Base-by-base conservation (phyloP, 35 echinoderm and acorn worm genomes). In the Chiridota heheva region DNA sequence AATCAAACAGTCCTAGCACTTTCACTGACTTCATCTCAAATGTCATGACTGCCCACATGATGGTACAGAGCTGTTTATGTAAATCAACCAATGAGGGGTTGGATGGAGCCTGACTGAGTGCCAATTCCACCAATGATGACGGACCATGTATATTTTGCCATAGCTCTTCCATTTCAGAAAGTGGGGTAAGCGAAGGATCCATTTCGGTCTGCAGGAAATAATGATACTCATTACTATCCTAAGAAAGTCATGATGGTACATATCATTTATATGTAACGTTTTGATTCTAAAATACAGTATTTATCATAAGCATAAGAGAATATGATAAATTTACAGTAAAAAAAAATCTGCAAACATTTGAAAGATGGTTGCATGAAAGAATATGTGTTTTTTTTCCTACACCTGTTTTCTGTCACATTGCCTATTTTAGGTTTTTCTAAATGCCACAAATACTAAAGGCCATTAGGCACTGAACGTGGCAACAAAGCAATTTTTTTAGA, bases 81-180 rank as follows among this genome's bases (percentile, higher is more conserved):
- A 98, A 32, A 44, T 88, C 84, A 6, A 98, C 95, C 73, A 98
- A 48, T 60, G 69, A 48, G 59, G 91, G 85, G 46, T 92, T 91
- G 22, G 80, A 72, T 44, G 80, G 80, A 34, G 89, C 64, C 56
- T 91, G 95, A 66, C 82, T 85, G 58, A 88, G 66, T 12, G 95
- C 95, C 36, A 98, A 67, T 44, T 89, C 89, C 36, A 87, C 85
- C 60, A 98, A 53, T 36, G 95, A 86, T 39, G 95, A 80, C 4
- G 95, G 89, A 44, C 95, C 95, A 40, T 91, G 85, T 28, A 92
- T 86, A 37, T 60, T 73, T 48, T 98, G 95, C 95, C 93, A 98
- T 1, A 83, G 70, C 42, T 98, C 95, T 36, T 98, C 95, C 12
- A 92, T 63, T 58, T 86, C 85, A 49, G 92, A 84, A 16, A 87